Evolutionary conservation across 2,888 invertebrate genomes (phyloP), one percentile per base, ranked within the genome.

Genomic region (Chrysolina haemoptera): DNA sequence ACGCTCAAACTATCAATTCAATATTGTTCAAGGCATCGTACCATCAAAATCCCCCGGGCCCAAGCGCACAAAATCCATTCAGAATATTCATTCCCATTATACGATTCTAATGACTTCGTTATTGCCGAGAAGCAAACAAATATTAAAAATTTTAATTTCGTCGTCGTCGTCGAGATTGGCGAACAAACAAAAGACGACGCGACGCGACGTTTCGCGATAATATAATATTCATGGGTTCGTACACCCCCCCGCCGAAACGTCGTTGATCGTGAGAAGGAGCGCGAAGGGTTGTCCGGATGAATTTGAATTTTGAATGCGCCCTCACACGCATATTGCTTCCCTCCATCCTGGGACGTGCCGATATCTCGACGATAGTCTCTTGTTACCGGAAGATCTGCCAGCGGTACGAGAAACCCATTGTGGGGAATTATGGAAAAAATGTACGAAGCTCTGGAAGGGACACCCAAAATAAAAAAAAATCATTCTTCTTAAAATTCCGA

Each of bases 241-340:
- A 41, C 69, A 66, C 75, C 72, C 75, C 72, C 75, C 76, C 59
- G 67, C 50, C 41, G 1, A 64, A 41, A 64, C 64, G 64, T 18
- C 63, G 65, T 35, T 43, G 64, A 40, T 70, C 62, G 70, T 66
- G 66, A 43, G 14, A 50, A 63, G 68, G 66, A 66, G 67, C 35
- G 70, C 27, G 62, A 63, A 65, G 70, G 43, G 65, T 48, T 68
- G 68, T 68, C 62, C 71, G 67, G 68, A 75, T 75, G 68, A 75
- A 78, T 78, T 78, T 78, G 77, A 78, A 78, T 78, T 78, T 78
- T 78, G 77, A 78, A 78, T 78, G 77, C 76, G 72, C 77, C 77
- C 77, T 74, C 77, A 73, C 77, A 69, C 66, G 46, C 72, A 63
- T 70, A 70, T 74, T 66, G 64, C 71, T 77, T 77, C 71, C 77